Conservation (phyloP, 2,797 vertebrate genomes). For the Mastacembelus armatus region DNA sequence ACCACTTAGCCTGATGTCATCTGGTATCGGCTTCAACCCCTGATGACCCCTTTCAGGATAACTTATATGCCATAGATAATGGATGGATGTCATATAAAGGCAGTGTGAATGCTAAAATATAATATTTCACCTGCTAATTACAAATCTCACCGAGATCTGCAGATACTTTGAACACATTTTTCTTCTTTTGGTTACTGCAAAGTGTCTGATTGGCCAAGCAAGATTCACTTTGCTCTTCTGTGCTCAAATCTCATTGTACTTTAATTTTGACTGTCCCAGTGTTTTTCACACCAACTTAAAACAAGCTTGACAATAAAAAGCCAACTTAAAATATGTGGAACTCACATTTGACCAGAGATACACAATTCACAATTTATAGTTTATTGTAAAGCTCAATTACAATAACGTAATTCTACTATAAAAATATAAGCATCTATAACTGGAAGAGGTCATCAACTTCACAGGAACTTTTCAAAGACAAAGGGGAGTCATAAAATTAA, state of each 20-base stretch:
- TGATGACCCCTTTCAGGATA: too few species aligned
- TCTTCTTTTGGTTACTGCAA: constrained; percentile 5
- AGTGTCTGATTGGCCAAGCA: constrained; percentile 4
- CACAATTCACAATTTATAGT: not conserved
- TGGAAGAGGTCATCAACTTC: constrained; percentile 2
- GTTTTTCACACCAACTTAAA: not conserved
- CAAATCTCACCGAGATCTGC: constrained; percentile 8
- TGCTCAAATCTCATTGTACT: constrained; percentile 13
- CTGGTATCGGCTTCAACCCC: too few species aligned
- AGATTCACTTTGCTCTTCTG: constrained; percentile 18
- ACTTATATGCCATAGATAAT: too few species aligned
- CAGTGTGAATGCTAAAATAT: constrained; percentile 13
- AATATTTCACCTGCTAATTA: constrained; percentile 19
- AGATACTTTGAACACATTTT: constrained; percentile 20
- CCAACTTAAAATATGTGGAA: not conserved
- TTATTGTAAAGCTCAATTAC: constrained; percentile 4
- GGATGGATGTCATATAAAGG: constrained; percentile 5
- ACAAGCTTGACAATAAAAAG: not conserved
- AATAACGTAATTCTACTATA: not conserved
- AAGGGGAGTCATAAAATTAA: constrained; percentile 20
- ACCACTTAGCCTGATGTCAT: too few species aligned
- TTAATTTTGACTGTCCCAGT: not conserved
- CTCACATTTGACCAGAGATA: constrained; percentile 1
- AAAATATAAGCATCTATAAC: not conserved
- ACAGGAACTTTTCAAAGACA: constrained; percentile 20